Conservation (phyloP, 1,140 invertebrate genomes). For the Chelonus insularis region DNA sequence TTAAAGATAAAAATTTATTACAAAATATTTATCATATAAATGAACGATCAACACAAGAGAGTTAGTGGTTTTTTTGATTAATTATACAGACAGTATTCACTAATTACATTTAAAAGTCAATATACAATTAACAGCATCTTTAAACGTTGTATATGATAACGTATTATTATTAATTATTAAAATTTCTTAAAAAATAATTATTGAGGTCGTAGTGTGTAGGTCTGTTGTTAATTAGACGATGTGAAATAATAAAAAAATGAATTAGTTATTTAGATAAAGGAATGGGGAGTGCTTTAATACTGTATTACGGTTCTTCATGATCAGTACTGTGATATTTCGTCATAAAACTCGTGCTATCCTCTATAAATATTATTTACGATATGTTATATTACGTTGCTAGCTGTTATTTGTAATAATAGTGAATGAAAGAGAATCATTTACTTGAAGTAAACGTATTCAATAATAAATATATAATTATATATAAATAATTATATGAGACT, state of each 20-base stretch:
- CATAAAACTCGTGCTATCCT: conserved; percentile 37
- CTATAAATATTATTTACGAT: conserved; percentile 7
- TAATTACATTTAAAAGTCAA: conserved; percentile 55
- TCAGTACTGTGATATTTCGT: conserved; percentile 53
- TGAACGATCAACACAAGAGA: conserved; percentile 30
- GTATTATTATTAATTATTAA: conserved; percentile 50
- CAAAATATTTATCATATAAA: not conserved
- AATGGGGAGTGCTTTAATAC: conserved; percentile 45
- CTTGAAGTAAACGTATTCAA: not conserved
- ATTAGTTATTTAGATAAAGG: conserved; percentile 34
- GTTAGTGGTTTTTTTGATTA: conserved; percentile 39
- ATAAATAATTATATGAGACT: too few relatives aligned
- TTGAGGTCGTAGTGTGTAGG: conserved; percentile 49
- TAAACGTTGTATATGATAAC: conserved; percentile 56
- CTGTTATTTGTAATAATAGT: conserved; percentile 2
- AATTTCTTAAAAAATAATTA: conserved; percentile 46
- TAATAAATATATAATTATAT: conserved; percentile 3
- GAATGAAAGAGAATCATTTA: not conserved
- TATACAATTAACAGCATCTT: conserved; percentile 51
- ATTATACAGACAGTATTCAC: conserved; percentile 57
- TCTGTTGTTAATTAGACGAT: conserved; percentile 54
- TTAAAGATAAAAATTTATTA: too few relatives aligned
- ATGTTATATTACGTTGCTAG: not conserved
- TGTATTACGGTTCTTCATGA: conserved; percentile 41
- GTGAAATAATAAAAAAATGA: conserved; percentile 41